Evolutionary conservation across 2,113 vertebrate genomes (phyloP).

Genomic region (Hyla sarda): DNA sequence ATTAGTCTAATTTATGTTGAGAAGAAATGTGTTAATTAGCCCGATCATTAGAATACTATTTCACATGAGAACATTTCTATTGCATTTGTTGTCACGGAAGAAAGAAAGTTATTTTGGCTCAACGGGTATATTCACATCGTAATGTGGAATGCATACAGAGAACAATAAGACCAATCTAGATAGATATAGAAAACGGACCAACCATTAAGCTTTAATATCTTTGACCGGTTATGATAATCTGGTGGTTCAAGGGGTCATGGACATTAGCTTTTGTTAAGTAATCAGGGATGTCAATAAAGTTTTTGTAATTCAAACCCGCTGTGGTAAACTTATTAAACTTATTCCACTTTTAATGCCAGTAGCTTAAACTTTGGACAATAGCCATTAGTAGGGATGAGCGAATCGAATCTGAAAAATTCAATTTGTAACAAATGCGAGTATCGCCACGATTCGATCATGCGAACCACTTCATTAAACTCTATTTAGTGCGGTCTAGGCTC

Average conservation of each 20-base stretch:
- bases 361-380: not conserved
- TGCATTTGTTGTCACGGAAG: not conserved
- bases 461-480: too few species aligned
- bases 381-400: too few species aligned
- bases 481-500: too few species aligned
- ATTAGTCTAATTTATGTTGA: conserved; percentile 38
- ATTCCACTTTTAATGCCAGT: not conserved
- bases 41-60: conserved; percentile 11
- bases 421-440: too few species aligned
- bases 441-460: too few species aligned
- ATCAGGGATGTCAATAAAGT: not conserved
- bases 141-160: not conserved
- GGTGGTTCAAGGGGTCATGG: not conserved
- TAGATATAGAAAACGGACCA: not conserved
- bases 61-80: conserved; percentile 20
- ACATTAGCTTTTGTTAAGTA: not conserved
- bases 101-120: not conserved
- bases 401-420: too few species aligned
- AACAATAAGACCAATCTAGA: not conserved
- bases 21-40: conserved; percentile 32
- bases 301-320: not conserved
- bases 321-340: too few species aligned
- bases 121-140: not conserved
- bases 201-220: not conserved
- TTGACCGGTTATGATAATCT: not conserved